Evolutionary conservation across 2,797 vertebrate species (phyloP), one percentile per base, ranked within the genome.

Genomic region (Enteromius treurensis): DNA sequence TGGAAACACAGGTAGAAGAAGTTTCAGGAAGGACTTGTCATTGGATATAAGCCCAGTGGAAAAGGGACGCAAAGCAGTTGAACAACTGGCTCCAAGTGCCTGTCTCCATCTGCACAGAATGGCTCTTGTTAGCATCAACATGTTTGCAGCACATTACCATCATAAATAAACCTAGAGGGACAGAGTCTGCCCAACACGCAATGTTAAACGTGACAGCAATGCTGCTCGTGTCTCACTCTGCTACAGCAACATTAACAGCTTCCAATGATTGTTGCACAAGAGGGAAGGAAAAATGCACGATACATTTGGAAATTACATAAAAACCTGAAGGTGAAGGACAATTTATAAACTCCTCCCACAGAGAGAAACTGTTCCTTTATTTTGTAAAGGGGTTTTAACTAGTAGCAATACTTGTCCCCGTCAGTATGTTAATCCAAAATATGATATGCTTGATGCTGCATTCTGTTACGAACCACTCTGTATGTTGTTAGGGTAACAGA

Each of bases 1-100:
- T 87, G 87, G 88, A 91, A 92, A 93, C 90, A 86, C 89, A 91
- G 85, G 86, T 88, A 91, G 88, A 88, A 89, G 86, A 89, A 89
- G 86, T 82, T 88, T 90, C 91, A 86, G 89, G 90, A 80, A 89
- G 89, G 77, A 88, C 86, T 93, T 79, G 93, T 93, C 92, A 93
- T 84, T 89, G 90, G 88, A 92, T 92, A 91, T 93, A 89, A 91
- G 89, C 89, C 88, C 92, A 90, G 90, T 88, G 85, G 84, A 60
- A 70, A 88, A 81, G 88, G 85, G 86, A 93, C 84, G 80, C 81
- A 88, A 88, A 81, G 68, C 86, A 90, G 86, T 85, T 87, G 88
- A 91, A 88, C 84, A 81, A 89, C 87, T 58, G 73, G 58, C 17
- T 47, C 26, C 29, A 14, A 77, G 34, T 49, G 70, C 23, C 60